These are phyloP conservation scores for Dermatophagoides farinae DNA, from an alignment of 1,140 invertebrate genomes.

Conservation along the genomic window DNA sequence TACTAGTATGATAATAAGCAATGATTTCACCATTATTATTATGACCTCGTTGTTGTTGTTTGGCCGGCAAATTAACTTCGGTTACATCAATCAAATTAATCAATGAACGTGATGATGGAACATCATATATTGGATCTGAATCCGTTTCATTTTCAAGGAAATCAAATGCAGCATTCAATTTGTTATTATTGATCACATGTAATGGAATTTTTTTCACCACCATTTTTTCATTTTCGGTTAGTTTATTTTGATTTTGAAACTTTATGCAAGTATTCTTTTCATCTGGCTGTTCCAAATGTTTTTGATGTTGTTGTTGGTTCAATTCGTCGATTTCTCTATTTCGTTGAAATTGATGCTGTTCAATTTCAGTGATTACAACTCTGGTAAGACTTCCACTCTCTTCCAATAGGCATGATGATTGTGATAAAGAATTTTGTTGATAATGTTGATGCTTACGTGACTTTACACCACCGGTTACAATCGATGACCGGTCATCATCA, in stretches of 20 bases:
- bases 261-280: not conserved
- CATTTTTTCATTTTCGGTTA: not conserved
- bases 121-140: not conserved
- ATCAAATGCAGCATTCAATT: not conserved
- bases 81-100: not conserved
- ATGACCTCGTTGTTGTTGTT: not conserved
- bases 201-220: not conserved
- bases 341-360: not conserved
- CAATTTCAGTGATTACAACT: slow-evolving; percentile 2
- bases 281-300: not conserved
- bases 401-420: not conserved
- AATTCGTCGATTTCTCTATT: not conserved
- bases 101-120: not conserved
- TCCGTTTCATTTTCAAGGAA: too few relatives aligned
- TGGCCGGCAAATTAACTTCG: not conserved
- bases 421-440: too few relatives aligned
- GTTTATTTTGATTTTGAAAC: not conserved
- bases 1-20: not conserved
- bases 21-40: not conserved
- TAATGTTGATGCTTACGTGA: too few relatives aligned
- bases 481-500: not conserved
- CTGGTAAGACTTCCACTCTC: not conserved
- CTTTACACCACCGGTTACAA: too few relatives aligned
- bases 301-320: not conserved
- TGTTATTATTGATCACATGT: not conserved